Evolutionary conservation across 2,113 vertebrate species (phyloP).

Genomic region (Entomyzon cyanotis): DNA sequence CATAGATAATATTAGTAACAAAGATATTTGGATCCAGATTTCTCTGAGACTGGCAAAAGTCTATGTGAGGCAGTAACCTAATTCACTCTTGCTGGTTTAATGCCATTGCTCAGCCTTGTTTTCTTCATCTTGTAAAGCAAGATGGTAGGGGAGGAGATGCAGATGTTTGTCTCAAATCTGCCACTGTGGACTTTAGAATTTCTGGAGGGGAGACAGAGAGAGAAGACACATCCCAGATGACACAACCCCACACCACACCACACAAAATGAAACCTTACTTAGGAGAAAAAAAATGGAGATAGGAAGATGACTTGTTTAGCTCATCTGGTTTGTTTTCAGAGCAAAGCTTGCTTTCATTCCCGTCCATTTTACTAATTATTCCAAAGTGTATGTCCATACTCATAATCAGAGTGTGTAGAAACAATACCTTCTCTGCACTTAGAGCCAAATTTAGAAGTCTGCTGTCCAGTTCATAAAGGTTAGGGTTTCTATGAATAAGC

Average conservation of each 20-base stretch:
- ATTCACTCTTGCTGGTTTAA: neutral
- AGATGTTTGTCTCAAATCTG: neutral
- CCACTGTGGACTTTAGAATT: neutral
- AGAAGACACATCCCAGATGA: neutral
- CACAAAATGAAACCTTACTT: neutral
- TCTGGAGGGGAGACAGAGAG: neutral
- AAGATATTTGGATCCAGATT: neutral
- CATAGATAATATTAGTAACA: neutral
- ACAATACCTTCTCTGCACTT: neutral
- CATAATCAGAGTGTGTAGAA: neutral
- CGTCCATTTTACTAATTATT: neutral
- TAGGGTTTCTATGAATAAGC: constrained; percentile 32
- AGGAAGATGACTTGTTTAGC: neutral
- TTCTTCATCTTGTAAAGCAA: neutral
- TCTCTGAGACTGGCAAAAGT: neutral
- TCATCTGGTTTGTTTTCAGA: neutral
- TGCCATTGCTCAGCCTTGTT: neutral
- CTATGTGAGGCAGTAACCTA: neutral
- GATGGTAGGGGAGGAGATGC: neutral
- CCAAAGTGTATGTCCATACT: neutral
- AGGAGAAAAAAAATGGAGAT: neutral
- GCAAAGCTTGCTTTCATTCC: neutral
- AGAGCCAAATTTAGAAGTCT: constrained; percentile 35
- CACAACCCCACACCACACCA: neutral
- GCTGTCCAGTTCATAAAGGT: constrained; percentile 39